Conservation (phyloP, 1,140 invertebrate species). For the Aplysia californica region DNA sequence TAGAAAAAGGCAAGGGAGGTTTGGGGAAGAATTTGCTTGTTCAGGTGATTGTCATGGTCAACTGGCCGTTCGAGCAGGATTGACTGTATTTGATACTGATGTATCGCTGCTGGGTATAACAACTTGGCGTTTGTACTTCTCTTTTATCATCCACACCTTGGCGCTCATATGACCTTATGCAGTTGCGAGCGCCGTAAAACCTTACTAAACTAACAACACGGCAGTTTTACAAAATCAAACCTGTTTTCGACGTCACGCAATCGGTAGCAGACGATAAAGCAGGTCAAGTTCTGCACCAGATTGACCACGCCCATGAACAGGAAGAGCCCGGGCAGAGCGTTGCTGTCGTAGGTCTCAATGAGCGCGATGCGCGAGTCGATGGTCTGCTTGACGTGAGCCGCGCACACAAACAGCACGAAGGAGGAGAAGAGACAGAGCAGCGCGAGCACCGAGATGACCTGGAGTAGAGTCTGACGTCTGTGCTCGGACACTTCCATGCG, state of each 20-base stretch:
- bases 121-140: no score
- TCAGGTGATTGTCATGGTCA: no score
- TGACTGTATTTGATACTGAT: no score
- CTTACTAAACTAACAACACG: no score
- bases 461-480: neutral
- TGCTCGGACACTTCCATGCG: slow-evolving; percentile 10
- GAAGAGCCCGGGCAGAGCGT: slow-evolving; percentile 14
- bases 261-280: neutral
- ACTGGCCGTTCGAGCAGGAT: no score
- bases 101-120: no score
- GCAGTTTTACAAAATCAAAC: no score
- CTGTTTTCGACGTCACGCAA: slow-evolving; percentile 1
- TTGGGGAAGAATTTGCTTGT: no score
- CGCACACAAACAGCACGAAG: slow-evolving; percentile 16
- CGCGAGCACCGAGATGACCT: slow-evolving; percentile 8
- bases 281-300: neutral
- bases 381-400: slow-evolving; percentile 7
- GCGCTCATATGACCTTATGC: no score
- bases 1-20: no score
- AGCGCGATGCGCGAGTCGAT: slow-evolving; percentile 14
- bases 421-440: slow-evolving; percentile 25
- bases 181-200: no score
- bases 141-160: no score
- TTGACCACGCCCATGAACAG: slow-evolving; percentile 15
- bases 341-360: slow-evolving; percentile 26